A percentile compares a stretch with the other conserved stretches of the same genome.
phyloP scores from a whole-genome alignment of 2,797 vertebrate species.

The Eulemur coronatus region DNA sequence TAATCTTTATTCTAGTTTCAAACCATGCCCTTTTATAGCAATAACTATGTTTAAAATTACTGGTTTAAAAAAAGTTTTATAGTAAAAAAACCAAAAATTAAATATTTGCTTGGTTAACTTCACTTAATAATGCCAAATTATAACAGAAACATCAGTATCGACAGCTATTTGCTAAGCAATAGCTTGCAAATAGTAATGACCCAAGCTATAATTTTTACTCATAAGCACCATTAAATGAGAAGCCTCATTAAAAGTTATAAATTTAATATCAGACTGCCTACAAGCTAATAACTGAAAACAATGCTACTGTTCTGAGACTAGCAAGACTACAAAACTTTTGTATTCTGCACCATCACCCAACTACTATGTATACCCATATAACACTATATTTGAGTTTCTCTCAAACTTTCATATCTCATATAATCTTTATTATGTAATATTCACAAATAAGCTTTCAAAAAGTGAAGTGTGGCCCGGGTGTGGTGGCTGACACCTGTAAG shows the following conservation, averaged over 20 bases:
- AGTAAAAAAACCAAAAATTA: neutral
- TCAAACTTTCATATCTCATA: neutral
- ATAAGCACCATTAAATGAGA: neutral
- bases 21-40: neutral
- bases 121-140: conserved; percentile 7
- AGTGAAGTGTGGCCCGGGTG: too few species aligned
- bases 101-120: neutral
- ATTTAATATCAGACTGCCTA: neutral
- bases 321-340: neutral
- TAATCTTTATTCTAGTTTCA: neutral
- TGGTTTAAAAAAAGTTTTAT: neutral
- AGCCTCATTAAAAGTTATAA: conserved; percentile 26
- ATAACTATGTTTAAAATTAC: neutral
- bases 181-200: neutral
- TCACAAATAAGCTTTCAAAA: conserved; percentile 39
- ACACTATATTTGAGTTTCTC: neutral
- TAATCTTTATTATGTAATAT: neutral
- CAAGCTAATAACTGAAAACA: neutral
- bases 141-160: neutral
- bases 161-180: conserved; percentile 14
- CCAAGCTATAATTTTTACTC: conserved; percentile 7
- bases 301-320: neutral
- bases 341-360: neutral
- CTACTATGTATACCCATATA: neutral
- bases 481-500: neutral